These are phyloP conservation scores for Micromesistius poutassou DNA, from an alignment of 2,797 vertebrate genomes.

Conservation along the genomic window DNA sequence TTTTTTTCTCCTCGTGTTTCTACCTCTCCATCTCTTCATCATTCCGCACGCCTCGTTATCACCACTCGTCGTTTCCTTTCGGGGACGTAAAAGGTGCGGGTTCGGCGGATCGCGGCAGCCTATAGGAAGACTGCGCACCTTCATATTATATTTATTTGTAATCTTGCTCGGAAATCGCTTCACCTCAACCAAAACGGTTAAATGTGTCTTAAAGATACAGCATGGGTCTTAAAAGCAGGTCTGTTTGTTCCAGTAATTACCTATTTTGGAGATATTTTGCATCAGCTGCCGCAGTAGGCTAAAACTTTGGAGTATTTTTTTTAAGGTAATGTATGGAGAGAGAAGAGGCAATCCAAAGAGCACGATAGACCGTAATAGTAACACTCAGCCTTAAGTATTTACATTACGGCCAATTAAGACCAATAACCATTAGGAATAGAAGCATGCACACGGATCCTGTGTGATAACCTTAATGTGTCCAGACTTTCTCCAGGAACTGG, in stretches of 20 bases:
- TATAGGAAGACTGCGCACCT: too few relatives aligned
- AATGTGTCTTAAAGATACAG: background rate
- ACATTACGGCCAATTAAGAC: background rate
- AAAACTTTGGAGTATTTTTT: background rate
- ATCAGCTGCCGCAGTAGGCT: background rate
- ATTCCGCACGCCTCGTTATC: background rate
- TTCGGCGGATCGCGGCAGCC: background rate
- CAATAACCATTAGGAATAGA: background rate
- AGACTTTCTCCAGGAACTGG: background rate
- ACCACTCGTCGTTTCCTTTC: conserved; percentile 4
- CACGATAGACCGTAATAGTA: background rate
- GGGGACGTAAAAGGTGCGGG: background rate
- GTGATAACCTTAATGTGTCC: background rate
- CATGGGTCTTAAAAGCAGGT: too few relatives aligned
- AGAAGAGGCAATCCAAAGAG: background rate
- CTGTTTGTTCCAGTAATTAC: too few relatives aligned
- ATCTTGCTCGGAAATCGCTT: too few relatives aligned
- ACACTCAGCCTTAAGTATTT: background rate
- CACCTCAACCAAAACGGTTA: too few relatives aligned
- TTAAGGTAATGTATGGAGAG: background rate
- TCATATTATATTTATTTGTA: too few relatives aligned
- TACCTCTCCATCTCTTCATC: background rate
- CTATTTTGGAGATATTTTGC: background rate
- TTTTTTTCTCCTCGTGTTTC: background rate
- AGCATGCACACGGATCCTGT: background rate